Evolutionary conservation across 2,888 invertebrate species (phyloP), one percentile per base, ranked within the genome.

Genomic region (Papilio gigon): DNA sequence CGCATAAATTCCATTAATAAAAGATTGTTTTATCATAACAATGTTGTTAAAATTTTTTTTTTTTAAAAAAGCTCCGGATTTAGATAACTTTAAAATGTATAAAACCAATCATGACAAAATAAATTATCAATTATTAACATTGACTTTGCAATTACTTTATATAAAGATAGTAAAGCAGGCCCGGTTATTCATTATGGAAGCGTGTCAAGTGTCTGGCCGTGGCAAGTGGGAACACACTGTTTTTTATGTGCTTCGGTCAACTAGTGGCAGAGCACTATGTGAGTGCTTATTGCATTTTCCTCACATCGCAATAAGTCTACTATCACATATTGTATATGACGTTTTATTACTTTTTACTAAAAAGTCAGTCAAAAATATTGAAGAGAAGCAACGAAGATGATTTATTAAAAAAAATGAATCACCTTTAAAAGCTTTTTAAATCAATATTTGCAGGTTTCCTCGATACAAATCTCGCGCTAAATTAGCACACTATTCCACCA

Each of bases 151-250:
- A 71, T 61, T 71, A 70, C 70, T 78, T 75, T 77, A 80, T 81
- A 79, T 78, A 78, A 74, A 75, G 77, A 22, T 27, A 35, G 82
- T 82, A 82, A 84, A 82, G 82, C 78, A 77, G 79, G 80, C 82
- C 75, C 78, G 81, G 79, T 82, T 79, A 84, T 82, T 85, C 79
- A 87, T 85, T 84, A 85, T 81, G 83, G 77, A 84, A 85, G 76
- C 74, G 79, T 87, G 85, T 87, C 85, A 86, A 86, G 85, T 76
- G 83, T 73, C 73, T 76, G 82, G 78, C 82, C 59, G 64, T 68
- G 61, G 65, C 60, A 68, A 35, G 62, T 50, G 68, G 50, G 33
- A 59, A 70, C 69, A 65, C 50, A 69, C 42, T 17, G 35, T 65
- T 69, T 65, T 69, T 53, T 65, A 68, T 60, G 60, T 64, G 59